phyloP scores from a whole-genome alignment of 2,113 vertebrate genomes.

The Limanda limanda region DNA sequence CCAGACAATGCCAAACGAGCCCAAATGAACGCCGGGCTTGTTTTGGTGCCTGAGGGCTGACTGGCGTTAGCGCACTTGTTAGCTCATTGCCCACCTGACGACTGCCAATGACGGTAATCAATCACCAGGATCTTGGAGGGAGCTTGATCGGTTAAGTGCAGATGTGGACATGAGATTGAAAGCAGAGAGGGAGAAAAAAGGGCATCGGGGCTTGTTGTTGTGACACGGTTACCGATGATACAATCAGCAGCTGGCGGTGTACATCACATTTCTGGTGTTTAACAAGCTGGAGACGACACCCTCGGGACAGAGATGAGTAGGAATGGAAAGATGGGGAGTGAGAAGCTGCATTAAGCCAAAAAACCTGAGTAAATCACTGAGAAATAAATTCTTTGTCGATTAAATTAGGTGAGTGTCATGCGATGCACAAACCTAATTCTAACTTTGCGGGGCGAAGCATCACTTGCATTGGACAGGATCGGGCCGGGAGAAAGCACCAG shows the following conservation, averaged over 20 bases:
- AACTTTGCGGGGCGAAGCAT: conserved; percentile 29
- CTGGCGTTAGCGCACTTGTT: conserved; percentile 38
- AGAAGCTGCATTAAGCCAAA: conserved; percentile 28
- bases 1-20: conserved; percentile 64
- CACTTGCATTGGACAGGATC: neutral
- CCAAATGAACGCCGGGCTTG: conserved; percentile 56
- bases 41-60: conserved; percentile 51
- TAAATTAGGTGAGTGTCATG: conserved; percentile 50
- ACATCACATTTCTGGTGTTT: conserved; percentile 12
- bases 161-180: conserved; percentile 43
- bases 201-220: conserved; percentile 36
- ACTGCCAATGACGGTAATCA: conserved; percentile 29
- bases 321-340: neutral
- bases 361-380: conserved; percentile 15
- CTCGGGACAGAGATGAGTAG: neutral
- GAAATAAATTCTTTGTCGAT: conserved; percentile 28
- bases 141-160: conserved; percentile 19
- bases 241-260: conserved; percentile 1
- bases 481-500: neutral
- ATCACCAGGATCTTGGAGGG: neutral
- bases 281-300: conserved; percentile 17
- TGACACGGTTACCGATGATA: conserved; percentile 40
- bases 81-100: conserved; percentile 29
- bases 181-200: conserved; percentile 3
- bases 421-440: conserved; percentile 39